Percentiles rank a stretch among this genome's conserved stretches.
Conservation (phyloP, 2,888 invertebrate species). For the Leptopilina myrica region DNA sequence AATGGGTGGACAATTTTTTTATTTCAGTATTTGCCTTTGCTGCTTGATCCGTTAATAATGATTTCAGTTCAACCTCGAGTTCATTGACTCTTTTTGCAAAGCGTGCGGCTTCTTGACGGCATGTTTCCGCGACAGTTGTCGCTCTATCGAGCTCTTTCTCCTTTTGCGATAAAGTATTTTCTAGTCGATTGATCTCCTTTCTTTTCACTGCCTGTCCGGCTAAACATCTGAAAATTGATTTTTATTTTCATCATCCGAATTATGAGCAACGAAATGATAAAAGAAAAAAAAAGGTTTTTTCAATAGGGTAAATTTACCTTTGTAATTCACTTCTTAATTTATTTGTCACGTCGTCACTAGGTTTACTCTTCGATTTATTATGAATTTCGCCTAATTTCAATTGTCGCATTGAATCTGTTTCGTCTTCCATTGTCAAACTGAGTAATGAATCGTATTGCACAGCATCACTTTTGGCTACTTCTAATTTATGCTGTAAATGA, state of each 20-base stretch:
- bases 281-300: neutral
- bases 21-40: conserved; percentile 70
- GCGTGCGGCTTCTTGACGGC: conserved; percentile 65
- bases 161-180: conserved; percentile 72
- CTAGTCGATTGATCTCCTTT: conserved; percentile 78
- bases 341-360: conserved; percentile 73
- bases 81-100: conserved; percentile 69
- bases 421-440: conserved; percentile 69
- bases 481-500: conserved; percentile 66
- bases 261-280: neutral
- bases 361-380: conserved; percentile 70
- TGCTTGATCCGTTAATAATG: conserved; percentile 69
- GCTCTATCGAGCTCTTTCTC: conserved; percentile 73
- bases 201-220: conserved; percentile 76
- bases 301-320: conserved; percentile 56
- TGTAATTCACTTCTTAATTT: conserved; percentile 77
- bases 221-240: conserved; percentile 70
- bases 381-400: conserved; percentile 67
- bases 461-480: conserved; percentile 66
- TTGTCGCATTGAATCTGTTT: conserved; percentile 71
- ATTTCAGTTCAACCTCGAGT: conserved; percentile 70
- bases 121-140: conserved; percentile 60
- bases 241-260: neutral
- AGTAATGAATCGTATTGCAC: conserved; percentile 68
- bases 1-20: conserved; percentile 68